phyloP scores from a whole-genome alignment of 35 echinoderm and acorn worm species.

The Nesometra sesokonis region DNA sequence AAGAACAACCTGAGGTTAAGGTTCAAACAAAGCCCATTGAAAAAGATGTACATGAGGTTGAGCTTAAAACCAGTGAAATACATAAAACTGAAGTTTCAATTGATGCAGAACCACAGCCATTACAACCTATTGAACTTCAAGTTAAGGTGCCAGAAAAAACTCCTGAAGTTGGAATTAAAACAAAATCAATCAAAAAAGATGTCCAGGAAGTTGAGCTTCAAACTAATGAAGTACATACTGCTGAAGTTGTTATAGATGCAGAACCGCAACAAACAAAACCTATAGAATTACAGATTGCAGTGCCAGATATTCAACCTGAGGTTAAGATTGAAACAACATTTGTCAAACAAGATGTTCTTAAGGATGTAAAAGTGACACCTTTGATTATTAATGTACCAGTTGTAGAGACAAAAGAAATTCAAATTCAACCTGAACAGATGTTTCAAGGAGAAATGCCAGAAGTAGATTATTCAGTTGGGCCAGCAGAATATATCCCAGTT shows the following conservation, averaged over 20 bases:
- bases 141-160: neutral
- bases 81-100: constrained; percentile 53
- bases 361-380: no score
- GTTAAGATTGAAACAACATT: no score
- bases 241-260: no score
- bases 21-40: no score
- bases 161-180: neutral
- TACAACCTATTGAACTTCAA: constrained; percentile 11
- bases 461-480: neutral
- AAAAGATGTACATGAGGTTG: no score
- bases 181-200: no score
- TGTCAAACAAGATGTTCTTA: no score
- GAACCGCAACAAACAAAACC: no score
- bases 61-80: constrained; percentile 17
- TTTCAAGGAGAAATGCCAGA: neutral
- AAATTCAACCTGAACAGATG: neutral
- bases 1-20: neutral
- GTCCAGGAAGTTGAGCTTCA: no score
- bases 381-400: no score
- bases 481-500: neutral
- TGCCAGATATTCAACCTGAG: constrained; percentile 41
- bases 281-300: neutral
- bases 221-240: no score
- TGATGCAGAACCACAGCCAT: constrained; percentile 49
- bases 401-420: no score